Base-by-base conservation (phyloP, 2,888 invertebrate species). In the Steinernema carpocapsae region DNA sequence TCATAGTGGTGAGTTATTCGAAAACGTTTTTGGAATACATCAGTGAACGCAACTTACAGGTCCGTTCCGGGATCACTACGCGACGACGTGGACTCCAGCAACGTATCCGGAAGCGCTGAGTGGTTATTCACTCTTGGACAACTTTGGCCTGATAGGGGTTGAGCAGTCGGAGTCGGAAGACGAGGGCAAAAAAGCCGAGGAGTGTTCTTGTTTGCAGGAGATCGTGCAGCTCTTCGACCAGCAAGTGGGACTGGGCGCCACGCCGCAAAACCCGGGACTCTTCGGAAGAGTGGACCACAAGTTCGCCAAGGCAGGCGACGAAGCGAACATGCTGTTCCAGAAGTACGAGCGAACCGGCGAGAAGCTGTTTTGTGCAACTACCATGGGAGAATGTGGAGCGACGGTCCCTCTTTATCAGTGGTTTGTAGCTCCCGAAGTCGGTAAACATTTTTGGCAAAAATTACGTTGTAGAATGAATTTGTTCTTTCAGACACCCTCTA, bases 271-370 rank as follows among this genome's bases (percentile, higher is more conserved):
- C n/a, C 77, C 77, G 10, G 77, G 77, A 22, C 26, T 77, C 6
- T 77, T 77, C 37, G 77, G 76, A 32, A 24, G 73, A 26, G 26
- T 77, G 24, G 72, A 77, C 46, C 77, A 77, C 71, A 77, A 77
- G 51, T 71, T 77, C 14, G 74, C 74, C 3, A 56, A 37, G 17
- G 42, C 32, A 1, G 72, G 71, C 6, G 71, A 74, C 19, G 42
- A 76, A 32, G 24, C 17, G n/a, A 70, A 71, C 45, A 45, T 43
- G 29, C 22, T 72, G 1, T 74, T 77, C 64, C 77, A 77, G 22
- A 73, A 48, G 42, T 77, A 77, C 45, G 70, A 71, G 29, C 51
- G 46, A 24, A 77, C 77, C 6, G 77, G 77, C 1, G 77, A 77
- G 52, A 43, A 32, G 19, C 48, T 77, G 4, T 77, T 52, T 56